phyloP scores from a whole-genome alignment of 2,888 invertebrate genomes.

The Bellardia bayeri region DNA sequence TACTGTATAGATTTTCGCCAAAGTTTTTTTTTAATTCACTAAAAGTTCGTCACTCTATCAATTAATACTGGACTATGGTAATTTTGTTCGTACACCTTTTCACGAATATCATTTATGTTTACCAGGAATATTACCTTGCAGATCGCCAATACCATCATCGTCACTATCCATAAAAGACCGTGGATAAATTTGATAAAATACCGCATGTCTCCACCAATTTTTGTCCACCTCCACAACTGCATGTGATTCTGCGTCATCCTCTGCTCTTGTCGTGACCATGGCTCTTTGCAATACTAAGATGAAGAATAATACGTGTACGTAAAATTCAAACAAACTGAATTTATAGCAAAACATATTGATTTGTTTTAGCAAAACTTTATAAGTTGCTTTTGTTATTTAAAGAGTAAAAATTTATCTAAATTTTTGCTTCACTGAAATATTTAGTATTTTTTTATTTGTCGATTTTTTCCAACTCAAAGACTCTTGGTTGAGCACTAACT shows the following conservation, averaged over 20 bases:
- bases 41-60: no score
- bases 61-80: no score
- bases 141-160: conserved; percentile 89
- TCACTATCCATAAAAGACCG: conserved; percentile 92
- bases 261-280: conserved; percentile 49
- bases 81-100: not conserved
- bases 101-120: not conserved
- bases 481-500: conserved; percentile 51
- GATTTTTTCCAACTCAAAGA: conserved; percentile 27
- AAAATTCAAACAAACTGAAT: conserved; percentile 43
- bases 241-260: not conserved
- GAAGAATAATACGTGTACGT: conserved; percentile 33
- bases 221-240: conserved; percentile 77
- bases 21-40: no score
- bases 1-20: no score
- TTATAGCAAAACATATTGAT: conserved; percentile 53
- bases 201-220: conserved; percentile 91
- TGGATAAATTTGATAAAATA: conserved; percentile 92
- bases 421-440: conserved; percentile 8
- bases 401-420: conserved; percentile 7
- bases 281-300: conserved; percentile 40
- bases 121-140: conserved; percentile 84
- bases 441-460: not conserved
- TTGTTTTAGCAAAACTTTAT: conserved; percentile 23
- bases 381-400: conserved; percentile 15